Percentiles rank a stretch among this genome's conserved stretches.
Evolutionary conservation across 2,888 invertebrate genomes (phyloP).

Genomic region (Andrena flavipes): DNA sequence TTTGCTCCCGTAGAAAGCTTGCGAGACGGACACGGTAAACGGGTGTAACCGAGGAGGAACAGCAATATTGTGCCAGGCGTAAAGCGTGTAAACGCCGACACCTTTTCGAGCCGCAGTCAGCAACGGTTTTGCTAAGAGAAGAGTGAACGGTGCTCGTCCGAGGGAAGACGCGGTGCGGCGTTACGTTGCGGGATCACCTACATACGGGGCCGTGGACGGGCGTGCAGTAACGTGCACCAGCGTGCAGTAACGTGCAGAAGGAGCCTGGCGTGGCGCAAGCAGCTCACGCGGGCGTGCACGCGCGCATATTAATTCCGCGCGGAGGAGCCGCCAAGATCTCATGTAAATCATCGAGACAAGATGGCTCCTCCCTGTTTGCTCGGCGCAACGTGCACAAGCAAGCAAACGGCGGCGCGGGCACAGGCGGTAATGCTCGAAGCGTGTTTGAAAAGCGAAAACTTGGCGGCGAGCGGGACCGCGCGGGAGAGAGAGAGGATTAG

Average conservation of each 20-base stretch:
- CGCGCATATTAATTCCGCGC: conserved; percentile 60
- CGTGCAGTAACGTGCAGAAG: conserved; percentile 20
- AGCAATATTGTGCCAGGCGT: conserved; percentile 20
- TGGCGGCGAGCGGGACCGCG: not conserved
- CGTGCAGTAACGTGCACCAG: conserved; percentile 23
- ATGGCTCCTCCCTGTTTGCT: conserved; percentile 78
- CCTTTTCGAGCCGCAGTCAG: conserved; percentile 19
- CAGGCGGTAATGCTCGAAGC: conserved; percentile 58
- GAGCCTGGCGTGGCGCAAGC: conserved; percentile 27
- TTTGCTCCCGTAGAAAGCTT: too few species aligned
- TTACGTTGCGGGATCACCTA: not conserved
- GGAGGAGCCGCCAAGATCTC: conserved; percentile 79
- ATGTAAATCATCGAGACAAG: conserved; percentile 80
- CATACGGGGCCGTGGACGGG: conserved; percentile 2
- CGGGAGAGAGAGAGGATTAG: conserved; percentile 13
- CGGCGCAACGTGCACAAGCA: conserved; percentile 55
- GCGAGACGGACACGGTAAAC: too few species aligned
- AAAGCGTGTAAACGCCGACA: conserved; percentile 41
- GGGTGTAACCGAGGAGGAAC: conserved; percentile 20
- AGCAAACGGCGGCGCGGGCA: not conserved
- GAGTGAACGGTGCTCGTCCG: conserved; percentile 15
- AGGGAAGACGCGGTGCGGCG: not conserved
- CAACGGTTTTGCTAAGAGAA: conserved; percentile 14
- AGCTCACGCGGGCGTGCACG: conserved; percentile 50
- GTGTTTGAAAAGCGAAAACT: conserved; percentile 57